Conservation (phyloP, 2,113 vertebrate genomes). For the Hyla sarda region DNA sequence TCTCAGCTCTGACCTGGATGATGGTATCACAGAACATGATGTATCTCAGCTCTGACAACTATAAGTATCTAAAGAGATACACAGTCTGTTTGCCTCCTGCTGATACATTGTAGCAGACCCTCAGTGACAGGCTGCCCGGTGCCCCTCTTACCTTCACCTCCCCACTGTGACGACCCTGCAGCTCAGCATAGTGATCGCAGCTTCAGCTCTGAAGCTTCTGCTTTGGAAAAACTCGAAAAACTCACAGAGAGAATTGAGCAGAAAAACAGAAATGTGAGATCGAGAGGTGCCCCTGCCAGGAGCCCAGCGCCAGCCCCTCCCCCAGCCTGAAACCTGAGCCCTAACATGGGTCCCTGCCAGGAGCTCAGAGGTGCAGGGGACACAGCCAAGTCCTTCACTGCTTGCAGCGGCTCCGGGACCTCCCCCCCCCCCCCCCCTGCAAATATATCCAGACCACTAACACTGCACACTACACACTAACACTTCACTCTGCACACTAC, state of each 20-base stretch:
- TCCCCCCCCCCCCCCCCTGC: neutral
- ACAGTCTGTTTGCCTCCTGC: no score
- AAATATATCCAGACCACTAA: neutral
- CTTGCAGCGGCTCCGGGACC: neutral
- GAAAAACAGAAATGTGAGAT: conserved; percentile 42
- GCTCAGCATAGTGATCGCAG: neutral
- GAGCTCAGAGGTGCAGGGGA: conserved; percentile 18
- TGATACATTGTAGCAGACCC: no score
- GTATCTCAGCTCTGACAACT: no score
- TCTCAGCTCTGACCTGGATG: no score
- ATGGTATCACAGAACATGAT: no score
- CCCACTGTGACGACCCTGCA: neutral
- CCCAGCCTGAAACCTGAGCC: conserved; percentile 9
- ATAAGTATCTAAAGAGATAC: no score
- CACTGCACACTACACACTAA: neutral
- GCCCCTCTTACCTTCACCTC: conserved; percentile 33
- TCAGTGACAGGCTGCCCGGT: no score
- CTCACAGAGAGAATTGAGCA: conserved; percentile 26
- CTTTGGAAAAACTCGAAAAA: conserved; percentile 37
- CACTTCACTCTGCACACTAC: neutral
- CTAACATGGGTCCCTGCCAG: neutral
- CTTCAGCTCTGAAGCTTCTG: neutral
- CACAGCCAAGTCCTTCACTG: conserved; percentile 22
- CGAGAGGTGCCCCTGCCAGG: conserved; percentile 7
- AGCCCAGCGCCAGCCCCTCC: neutral